A percentile compares a stretch with the other conserved stretches of the same genome.
Conservation (phyloP, 64 coral and sea anemone species). For the Hydrozoanthus tunicans region DNA sequence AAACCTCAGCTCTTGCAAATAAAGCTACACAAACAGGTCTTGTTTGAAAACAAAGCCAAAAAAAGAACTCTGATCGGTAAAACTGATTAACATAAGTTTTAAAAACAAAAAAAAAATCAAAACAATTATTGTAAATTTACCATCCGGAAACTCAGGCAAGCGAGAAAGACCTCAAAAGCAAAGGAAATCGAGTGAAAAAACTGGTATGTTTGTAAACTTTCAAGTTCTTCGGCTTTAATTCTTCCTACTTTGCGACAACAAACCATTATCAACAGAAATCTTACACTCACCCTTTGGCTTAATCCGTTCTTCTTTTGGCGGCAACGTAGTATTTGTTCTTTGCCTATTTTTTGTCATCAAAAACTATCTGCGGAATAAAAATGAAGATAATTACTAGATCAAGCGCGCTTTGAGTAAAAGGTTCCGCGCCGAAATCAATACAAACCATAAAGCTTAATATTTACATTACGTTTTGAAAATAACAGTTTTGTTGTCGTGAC, state of each 20-base stretch:
- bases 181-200: background rate
- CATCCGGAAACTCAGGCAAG: too few relatives aligned
- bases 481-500: background rate
- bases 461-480: constrained; percentile 1
- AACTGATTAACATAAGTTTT: background rate
- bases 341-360: background rate
- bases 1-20: constrained; percentile 3
- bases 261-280: background rate
- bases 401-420: background rate
- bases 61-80: background rate
- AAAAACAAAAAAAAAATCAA: background rate
- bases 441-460: background rate
- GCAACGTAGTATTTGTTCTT: background rate
- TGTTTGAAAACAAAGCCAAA: background rate
- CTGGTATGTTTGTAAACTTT: background rate
- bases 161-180: too few relatives aligned
- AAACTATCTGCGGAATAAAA: constrained; percentile 4
- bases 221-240: too few relatives aligned
- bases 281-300: background rate
- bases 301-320: background rate
- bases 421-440: background rate
- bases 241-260: background rate
- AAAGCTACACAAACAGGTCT: background rate
- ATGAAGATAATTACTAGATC: background rate
- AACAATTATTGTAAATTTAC: background rate